Evolutionary conservation across 2,113 vertebrate species (phyloP).

Genomic region (Mormoops blainvillei): DNA sequence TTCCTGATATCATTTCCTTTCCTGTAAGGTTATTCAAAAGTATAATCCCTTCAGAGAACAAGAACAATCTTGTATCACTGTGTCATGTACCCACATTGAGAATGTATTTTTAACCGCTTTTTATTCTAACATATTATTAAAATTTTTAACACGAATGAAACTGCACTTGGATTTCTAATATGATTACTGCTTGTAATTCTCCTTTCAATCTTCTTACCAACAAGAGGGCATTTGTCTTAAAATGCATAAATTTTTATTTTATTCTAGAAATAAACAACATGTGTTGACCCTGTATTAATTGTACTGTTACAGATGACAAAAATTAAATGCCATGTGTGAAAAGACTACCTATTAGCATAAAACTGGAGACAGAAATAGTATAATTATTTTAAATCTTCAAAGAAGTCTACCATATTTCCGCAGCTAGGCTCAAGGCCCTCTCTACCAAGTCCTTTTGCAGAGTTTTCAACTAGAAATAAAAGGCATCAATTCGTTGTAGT

Average conservation of each 20-base stretch:
- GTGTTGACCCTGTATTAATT: not conserved
- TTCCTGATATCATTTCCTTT: not conserved
- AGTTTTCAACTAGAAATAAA: not conserved
- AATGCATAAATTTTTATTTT: not conserved
- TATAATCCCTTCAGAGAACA: not conserved
- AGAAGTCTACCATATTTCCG: not conserved
- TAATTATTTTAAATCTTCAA: slow-evolving; percentile 20
- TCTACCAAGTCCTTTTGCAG: not conserved
- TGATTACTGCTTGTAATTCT: not conserved
- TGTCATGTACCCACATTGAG: not conserved
- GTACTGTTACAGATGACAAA: not conserved
- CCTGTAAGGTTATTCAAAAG: not conserved
- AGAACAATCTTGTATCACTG: not conserved
- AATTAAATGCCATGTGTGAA: not conserved
- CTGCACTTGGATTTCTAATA: not conserved
- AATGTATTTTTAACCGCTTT: not conserved
- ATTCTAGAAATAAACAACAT: not conserved
- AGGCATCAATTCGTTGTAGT: not conserved
- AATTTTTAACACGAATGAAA: not conserved
- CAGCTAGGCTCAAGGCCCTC: not conserved
- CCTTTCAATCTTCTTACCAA: not conserved
- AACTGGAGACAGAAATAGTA: not conserved
- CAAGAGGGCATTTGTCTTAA: not conserved
- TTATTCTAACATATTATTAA: not conserved
- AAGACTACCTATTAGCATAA: not conserved